Evolutionary conservation across 2,113 vertebrate species (phyloP).

Genomic region (Cercocebus atys): DNA sequence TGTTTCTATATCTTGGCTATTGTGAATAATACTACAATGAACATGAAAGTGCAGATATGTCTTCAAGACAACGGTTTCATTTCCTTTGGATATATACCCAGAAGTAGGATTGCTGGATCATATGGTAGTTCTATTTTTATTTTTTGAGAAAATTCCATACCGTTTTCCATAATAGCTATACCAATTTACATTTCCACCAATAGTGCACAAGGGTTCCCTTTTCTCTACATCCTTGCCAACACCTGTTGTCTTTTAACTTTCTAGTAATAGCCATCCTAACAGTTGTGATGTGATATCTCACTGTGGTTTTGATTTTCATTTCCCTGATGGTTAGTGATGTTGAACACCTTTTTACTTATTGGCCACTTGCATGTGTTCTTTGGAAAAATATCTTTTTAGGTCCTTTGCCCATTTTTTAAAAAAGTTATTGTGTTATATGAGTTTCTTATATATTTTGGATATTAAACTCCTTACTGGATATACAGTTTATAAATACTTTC

Average conservation of each 20-base stretch:
- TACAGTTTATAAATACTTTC: not conserved
- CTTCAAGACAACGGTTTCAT: not conserved
- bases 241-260: not conserved
- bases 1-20: not conserved
- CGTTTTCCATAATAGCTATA: not conserved
- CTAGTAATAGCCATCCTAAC: not conserved
- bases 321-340: not conserved
- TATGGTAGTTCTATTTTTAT: not conserved
- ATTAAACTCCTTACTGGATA: not conserved
- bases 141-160: not conserved
- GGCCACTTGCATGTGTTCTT: not conserved
- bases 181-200: not conserved
- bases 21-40: not conserved
- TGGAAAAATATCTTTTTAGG: not conserved
- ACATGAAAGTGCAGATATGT: not conserved
- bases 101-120: not conserved
- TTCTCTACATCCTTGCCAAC: not conserved
- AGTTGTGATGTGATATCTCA: not conserved
- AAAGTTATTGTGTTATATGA: not conserved
- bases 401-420: not conserved
- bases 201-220: not conserved
- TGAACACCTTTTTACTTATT: not conserved
- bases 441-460: not conserved
- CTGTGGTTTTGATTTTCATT: not conserved
- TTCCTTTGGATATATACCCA: not conserved